phyloP scores from a whole-genome alignment of 2,113 vertebrate genomes.

The Struthidea cinerea region DNA sequence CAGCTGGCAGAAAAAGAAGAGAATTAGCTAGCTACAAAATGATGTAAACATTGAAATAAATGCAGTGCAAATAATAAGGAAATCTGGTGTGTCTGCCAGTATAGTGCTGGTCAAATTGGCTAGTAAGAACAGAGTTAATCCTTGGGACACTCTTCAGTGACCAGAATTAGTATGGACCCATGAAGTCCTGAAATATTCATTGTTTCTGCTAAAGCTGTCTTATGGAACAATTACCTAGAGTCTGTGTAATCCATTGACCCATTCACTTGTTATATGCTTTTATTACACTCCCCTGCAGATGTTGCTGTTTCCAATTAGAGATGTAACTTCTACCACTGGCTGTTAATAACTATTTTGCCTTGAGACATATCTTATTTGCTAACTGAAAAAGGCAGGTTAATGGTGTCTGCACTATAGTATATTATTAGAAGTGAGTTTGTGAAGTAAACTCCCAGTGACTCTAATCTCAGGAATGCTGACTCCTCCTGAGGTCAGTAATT shows the following conservation, averaged over 20 bases:
- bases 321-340: constrained; percentile 62
- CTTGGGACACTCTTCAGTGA: background rate
- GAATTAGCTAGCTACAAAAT: background rate
- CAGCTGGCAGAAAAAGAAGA: background rate
- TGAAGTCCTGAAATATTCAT: background rate
- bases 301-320: constrained; percentile 80
- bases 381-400: constrained; percentile 81
- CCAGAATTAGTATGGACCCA: background rate
- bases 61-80: constrained; percentile 7
- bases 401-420: constrained; percentile 71
- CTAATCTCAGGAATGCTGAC: constrained; percentile 86
- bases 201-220: constrained; percentile 13
- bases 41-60: constrained; percentile 20
- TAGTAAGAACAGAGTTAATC: constrained; percentile 20
- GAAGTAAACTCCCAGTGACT: constrained; percentile 82
- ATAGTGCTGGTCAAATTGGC: background rate
- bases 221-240: constrained; percentile 18
- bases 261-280: constrained; percentile 41
- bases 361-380: constrained; percentile 73
- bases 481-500: constrained; percentile 86
- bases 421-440: constrained; percentile 82
- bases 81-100: constrained; percentile 23
- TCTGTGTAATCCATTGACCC: constrained; percentile 12
- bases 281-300: constrained; percentile 63
- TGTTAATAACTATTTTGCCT: constrained; percentile 77